These are phyloP conservation scores for Dicrostonyx torquatus DNA, from an alignment of 2,797 vertebrate genomes.

Conservation along the genomic window DNA sequence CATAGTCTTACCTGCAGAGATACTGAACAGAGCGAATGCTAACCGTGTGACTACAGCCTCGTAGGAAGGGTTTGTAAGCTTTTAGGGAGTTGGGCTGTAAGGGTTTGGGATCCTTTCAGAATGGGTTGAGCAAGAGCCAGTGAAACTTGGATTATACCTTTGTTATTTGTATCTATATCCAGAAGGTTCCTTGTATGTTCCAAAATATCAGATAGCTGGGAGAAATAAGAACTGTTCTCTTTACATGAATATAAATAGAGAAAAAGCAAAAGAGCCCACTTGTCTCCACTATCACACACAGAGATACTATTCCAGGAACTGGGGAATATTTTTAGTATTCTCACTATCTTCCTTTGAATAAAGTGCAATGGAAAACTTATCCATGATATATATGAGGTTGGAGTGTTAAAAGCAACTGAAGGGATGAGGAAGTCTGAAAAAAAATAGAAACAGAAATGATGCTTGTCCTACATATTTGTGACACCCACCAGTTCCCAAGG, in stretches of 20 bases:
- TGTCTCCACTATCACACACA: not conserved
- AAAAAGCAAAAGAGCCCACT: not conserved
- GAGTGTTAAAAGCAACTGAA: not conserved
- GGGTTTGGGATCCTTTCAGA: not conserved
- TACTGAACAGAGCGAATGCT: not conserved
- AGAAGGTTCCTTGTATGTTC: not conserved
- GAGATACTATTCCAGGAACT: constrained; percentile 39
- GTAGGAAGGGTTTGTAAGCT: not conserved
- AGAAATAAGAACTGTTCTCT: constrained; percentile 20
- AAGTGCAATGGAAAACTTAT: constrained; percentile 40
- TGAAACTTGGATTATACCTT: not conserved
- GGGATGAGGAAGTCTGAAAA: not conserved
- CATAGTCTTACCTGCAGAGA: not conserved
- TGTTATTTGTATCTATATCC: not conserved
- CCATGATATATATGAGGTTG: constrained; percentile 7
- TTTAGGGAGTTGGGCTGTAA: not conserved
- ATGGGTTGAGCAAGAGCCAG: not conserved
- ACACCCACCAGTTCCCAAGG: not conserved
- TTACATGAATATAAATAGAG: constrained; percentile 17
- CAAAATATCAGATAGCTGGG: constrained; percentile 38
- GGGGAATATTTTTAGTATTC: constrained; percentile 10
- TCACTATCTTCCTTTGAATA: constrained; percentile 8
- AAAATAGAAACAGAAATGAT: constrained; percentile 32
- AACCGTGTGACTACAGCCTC: not conserved
- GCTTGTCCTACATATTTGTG: not conserved